Evolutionary conservation across 2,113 vertebrate species (phyloP), one percentile per base, ranked within the genome.

Genomic region (Plotosus lineatus): DNA sequence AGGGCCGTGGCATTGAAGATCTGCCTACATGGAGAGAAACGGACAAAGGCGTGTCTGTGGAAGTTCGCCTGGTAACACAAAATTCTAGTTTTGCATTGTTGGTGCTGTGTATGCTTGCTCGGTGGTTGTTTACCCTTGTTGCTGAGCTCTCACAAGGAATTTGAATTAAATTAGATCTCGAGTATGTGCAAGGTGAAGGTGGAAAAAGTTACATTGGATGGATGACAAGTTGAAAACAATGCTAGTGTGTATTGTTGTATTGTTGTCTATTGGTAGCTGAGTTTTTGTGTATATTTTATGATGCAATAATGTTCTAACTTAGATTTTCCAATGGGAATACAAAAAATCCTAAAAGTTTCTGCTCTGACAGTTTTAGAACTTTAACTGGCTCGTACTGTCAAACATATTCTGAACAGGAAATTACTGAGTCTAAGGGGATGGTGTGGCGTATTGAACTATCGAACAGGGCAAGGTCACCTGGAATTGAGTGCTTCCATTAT

Each of bases 11-110:
- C 1, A 90, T 92, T 0, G 94, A 95, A 0, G 97, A 98, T 14
- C 89, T 94, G 46, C 89, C 95, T 4, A 84, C 91, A 78, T 95
- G 96, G 77, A 95, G 96, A 84, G 95, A 92, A 0, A 82, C 84
- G 0, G 97, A 98, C 83, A 98, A 97, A 87, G 94, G 94, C 0
- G 94, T 97, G 69, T 96, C 96, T 0, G 95, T 97, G 6, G 97
- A 98, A 94, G 97, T 98, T 79, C 86, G 93, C 79, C 88, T 93
- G 93, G 92, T 94, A 92, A 90, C 55, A n/a, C 40, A 51, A 26
- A 17, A 28, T 53, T 69, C 7, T 66, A 46, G 17, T 31, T 17
- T 69, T 60, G 63, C 31, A 46, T 71, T 71, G 31, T 31, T 50
- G 26, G 14, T 4, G 8, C 14, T 38, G 36, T 50, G 36, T 23